A percentile compares a stretch with the other conserved stretches of the same genome.
These are phyloP conservation scores for Pharmacophagus antenor DNA, from an alignment of 2,888 invertebrate species.

Conservation along the genomic window DNA sequence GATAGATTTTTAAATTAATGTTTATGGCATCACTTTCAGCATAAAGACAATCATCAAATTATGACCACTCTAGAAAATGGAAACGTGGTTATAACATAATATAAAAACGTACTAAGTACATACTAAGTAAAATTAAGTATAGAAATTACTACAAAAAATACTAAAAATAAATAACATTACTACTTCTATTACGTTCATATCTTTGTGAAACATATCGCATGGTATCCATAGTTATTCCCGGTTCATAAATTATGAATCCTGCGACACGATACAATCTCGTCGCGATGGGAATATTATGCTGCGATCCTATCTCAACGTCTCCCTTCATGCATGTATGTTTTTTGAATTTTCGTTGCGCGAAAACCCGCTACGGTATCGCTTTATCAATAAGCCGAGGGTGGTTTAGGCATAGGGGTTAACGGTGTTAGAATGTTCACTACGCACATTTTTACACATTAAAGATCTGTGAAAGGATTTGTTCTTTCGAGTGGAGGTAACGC, in stretches of 20 bases:
- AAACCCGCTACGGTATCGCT: constrained; percentile 21
- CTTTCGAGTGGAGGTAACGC: too few relatives aligned
- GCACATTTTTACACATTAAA: neutral
- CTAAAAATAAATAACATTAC: neutral
- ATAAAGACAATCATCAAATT: too few relatives aligned
- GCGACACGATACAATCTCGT: constrained; percentile 67
- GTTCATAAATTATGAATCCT: constrained; percentile 74
- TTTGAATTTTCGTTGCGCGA: constrained; percentile 47
- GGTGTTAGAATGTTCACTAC: neutral
- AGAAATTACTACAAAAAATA: too few relatives aligned
- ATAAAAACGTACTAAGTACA: too few relatives aligned
- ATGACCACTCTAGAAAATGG: too few relatives aligned
- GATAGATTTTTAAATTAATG: too few relatives aligned
- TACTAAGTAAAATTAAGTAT: too few relatives aligned
- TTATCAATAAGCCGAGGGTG: constrained; percentile 27
- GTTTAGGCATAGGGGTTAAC: constrained; percentile 15
- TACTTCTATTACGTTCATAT: constrained; percentile 6
- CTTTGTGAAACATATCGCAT: constrained; percentile 40
- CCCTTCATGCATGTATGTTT: constrained; percentile 40
- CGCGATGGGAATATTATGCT: constrained; percentile 68
- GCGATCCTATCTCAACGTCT: constrained; percentile 48
- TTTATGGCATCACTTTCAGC: too few relatives aligned
- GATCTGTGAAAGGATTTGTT: too few relatives aligned
- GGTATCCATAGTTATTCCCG: constrained; percentile 52
- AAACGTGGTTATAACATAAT: too few relatives aligned